Percentiles rank a stretch among this genome's conserved stretches.
phyloP scores from a whole-genome alignment of 2,113 vertebrate genomes.

The Myotis yumanensis region DNA sequence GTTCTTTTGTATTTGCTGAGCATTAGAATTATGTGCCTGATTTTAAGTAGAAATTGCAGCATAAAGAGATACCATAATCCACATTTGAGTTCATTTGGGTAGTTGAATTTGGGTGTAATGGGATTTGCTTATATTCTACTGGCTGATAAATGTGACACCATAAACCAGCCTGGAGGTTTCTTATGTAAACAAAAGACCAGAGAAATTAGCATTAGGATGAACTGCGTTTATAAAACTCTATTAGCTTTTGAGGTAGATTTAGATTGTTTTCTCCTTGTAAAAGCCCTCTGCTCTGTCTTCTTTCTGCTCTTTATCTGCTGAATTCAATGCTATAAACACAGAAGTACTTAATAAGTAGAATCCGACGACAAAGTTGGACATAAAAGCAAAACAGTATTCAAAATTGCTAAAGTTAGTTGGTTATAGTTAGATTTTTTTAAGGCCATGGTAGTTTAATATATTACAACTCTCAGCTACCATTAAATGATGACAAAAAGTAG shows the following conservation, averaged over 20 bases:
- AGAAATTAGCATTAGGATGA: slow-evolving; percentile 65
- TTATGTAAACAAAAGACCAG: slow-evolving; percentile 65
- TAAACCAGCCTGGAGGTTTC: slow-evolving; percentile 57
- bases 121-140: slow-evolving; percentile 65
- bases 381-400: slow-evolving; percentile 60
- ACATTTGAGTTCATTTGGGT: slow-evolving; percentile 54
- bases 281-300: background rate
- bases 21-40: slow-evolving; percentile 27
- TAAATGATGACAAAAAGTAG: slow-evolving; percentile 54
- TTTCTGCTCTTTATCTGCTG: slow-evolving; percentile 33
- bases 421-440: slow-evolving; percentile 58
- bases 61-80: slow-evolving; percentile 55
- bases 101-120: slow-evolving; percentile 31
- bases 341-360: slow-evolving; percentile 62
- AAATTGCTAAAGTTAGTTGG: slow-evolving; percentile 55
- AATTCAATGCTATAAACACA: slow-evolving; percentile 57
- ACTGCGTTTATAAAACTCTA: slow-evolving; percentile 39
- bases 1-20: slow-evolving; percentile 48
- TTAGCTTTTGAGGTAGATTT: slow-evolving; percentile 66
- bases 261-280: slow-evolving; percentile 54
- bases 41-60: slow-evolving; percentile 41
- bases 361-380: slow-evolving; percentile 35
- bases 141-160: slow-evolving; percentile 57
- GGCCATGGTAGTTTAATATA: slow-evolving; percentile 38
- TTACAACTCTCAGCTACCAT: slow-evolving; percentile 24